Evolutionary conservation across 2,888 invertebrate genomes (phyloP).

Genomic region (Proisotoma minuta): DNA sequence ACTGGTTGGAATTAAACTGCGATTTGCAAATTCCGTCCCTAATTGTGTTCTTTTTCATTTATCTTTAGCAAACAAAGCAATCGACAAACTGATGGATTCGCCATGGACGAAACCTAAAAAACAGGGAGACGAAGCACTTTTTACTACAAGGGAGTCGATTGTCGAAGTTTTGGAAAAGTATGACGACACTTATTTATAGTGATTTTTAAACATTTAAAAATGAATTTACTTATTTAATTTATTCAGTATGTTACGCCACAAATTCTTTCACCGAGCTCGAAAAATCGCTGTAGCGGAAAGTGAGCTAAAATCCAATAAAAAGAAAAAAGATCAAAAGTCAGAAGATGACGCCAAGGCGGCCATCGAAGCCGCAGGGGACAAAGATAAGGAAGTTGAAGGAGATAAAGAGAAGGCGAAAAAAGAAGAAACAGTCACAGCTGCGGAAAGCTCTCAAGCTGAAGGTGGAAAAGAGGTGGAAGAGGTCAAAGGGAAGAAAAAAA

Average conservation of each 20-base stretch:
- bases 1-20: constrained; percentile 61
- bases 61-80: constrained; percentile 69
- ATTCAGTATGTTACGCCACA: constrained; percentile 80
- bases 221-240: neutral
- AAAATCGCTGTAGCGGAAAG: constrained; percentile 73
- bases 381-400: constrained; percentile 53
- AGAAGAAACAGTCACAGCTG: constrained; percentile 39
- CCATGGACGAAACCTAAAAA: constrained; percentile 67
- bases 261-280: constrained; percentile 91
- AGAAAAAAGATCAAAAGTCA: constrained; percentile 49
- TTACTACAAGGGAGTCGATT: constrained; percentile 74
- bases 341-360: too few relatives aligned
- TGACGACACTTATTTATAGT: constrained; percentile 23
- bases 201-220: neutral
- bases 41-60: neutral
- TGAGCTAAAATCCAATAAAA: constrained; percentile 54
- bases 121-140: constrained; percentile 65
- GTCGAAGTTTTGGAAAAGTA: constrained; percentile 69
- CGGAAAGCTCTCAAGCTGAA: constrained; percentile 46
- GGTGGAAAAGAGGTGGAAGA: constrained; percentile 38
- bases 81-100: constrained; percentile 85
- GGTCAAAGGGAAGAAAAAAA: constrained; percentile 36
- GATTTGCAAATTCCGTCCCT: neutral
- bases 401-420: constrained; percentile 55
- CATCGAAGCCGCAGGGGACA: constrained; percentile 55